A percentile compares a stretch with the other conserved stretches of the same genome.
Conservation (phyloP, 2,113 vertebrate species). For the Steatornis caripensis region DNA sequence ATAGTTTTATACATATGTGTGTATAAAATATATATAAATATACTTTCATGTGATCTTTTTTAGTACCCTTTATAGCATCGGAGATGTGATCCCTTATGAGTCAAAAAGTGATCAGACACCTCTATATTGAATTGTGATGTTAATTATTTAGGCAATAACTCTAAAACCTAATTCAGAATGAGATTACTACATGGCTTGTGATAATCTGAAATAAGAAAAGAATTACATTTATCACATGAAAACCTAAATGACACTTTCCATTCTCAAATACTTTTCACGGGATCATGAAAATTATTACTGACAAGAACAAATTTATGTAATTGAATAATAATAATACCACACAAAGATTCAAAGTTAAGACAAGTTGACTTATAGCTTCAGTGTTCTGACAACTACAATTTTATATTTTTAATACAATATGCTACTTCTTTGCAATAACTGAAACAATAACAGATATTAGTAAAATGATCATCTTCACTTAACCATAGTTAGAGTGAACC, state of each 20-base stretch:
- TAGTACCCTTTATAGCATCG: neutral
- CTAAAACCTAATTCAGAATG: neutral
- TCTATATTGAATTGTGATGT: neutral
- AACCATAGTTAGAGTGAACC: neutral
- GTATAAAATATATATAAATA: neutral
- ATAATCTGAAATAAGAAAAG: neutral
- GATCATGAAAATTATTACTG: neutral
- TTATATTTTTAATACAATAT: neutral
- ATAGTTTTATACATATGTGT: neutral
- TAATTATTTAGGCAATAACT: neutral
- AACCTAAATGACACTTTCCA: neutral
- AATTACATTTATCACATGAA: neutral
- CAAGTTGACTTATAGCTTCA: neutral
- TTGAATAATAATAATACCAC: neutral
- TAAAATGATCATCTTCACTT: neutral
- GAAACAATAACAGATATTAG: neutral
- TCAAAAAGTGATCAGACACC: neutral
- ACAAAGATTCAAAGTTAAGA: neutral
- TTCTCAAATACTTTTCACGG: neutral
- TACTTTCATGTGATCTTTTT: neutral
- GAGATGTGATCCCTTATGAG: neutral
- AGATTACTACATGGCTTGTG: neutral
- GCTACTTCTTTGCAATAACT: neutral
- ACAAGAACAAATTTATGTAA: neutral
- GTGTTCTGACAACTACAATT: neutral